phyloP scores from a whole-genome alignment of 2,113 vertebrate genomes.

The Prinia subflava region DNA sequence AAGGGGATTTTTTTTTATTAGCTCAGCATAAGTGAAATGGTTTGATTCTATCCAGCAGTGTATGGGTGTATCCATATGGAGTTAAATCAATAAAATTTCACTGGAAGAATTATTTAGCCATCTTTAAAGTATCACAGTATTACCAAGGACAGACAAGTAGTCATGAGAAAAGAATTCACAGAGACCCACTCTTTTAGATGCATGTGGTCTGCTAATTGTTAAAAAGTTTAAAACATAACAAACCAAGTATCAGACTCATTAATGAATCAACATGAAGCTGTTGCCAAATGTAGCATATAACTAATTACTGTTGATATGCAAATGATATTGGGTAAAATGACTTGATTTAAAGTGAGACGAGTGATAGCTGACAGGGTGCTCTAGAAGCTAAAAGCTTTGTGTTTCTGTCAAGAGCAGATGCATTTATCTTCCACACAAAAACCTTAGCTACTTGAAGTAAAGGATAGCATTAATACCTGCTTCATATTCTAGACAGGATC shows the following conservation, averaged over 20 bases:
- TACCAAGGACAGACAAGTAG: background rate
- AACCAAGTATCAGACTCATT: constrained; percentile 65
- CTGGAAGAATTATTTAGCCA: background rate
- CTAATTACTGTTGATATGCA: constrained; percentile 72
- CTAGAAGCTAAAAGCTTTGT: background rate
- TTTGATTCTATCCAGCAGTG: background rate
- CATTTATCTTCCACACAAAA: constrained; percentile 20
- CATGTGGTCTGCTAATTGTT: constrained; percentile 54
- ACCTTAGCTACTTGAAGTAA: background rate
- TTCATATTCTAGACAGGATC: background rate
- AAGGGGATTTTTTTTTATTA: background rate
- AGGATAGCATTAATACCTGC: background rate
- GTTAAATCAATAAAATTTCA: background rate
- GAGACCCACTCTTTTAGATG: background rate
- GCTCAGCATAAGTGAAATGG: background rate
- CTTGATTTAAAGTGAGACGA: constrained; percentile 24
- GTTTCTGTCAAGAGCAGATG: background rate
- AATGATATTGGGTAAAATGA: constrained; percentile 40
- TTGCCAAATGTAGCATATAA: constrained; percentile 70
- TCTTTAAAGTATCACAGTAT: background rate
- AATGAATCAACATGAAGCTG: constrained; percentile 35
- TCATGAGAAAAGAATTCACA: background rate
- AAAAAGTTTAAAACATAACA: constrained; percentile 60
- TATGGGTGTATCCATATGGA: background rate
- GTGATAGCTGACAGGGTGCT: constrained; percentile 9